Evolutionary conservation across 2,888 invertebrate species (phyloP).

Genomic region (Elysia crispata): DNA sequence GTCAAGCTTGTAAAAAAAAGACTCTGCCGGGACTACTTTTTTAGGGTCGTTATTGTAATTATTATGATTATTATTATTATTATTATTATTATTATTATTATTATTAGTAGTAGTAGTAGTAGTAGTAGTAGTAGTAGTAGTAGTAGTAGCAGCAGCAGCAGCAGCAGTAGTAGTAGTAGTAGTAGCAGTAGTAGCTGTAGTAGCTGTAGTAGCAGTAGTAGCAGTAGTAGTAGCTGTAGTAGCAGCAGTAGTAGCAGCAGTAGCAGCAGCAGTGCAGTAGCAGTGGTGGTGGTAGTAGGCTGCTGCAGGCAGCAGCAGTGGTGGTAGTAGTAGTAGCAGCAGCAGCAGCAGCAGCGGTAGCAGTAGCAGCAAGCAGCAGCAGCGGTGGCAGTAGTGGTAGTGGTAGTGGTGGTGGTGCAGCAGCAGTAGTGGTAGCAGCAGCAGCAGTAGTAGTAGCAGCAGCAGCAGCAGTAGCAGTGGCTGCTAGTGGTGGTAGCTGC

Average conservation of each 20-base stretch:
- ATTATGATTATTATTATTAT: too few relatives aligned
- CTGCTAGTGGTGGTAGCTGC: too few relatives aligned
- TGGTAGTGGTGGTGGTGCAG: constrained; percentile 9
- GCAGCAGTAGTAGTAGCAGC: constrained; percentile 10
- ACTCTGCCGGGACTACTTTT: too few relatives aligned
- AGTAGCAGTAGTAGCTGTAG: constrained; percentile 25
- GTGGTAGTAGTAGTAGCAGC: background rate
- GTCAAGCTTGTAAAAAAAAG: too few relatives aligned
- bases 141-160: constrained; percentile 4
- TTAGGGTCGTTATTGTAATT: too few relatives aligned
- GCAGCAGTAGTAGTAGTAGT: constrained; percentile 13
- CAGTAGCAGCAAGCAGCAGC: too few relatives aligned
- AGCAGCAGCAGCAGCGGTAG: background rate
- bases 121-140: too few relatives aligned
- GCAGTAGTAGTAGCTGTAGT: constrained; percentile 23
- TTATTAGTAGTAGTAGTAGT: too few relatives aligned
- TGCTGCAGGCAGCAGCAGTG: background rate
- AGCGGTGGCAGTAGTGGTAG: background rate
- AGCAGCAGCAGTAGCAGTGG: too few relatives aligned
- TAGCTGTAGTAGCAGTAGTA: constrained; percentile 9
- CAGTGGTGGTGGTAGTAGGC: background rate
- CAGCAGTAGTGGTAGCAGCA: constrained; percentile 29
- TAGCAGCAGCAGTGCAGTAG: too few relatives aligned
- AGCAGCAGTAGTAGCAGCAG: constrained; percentile 12
- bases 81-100: too few relatives aligned